Evolutionary conservation across 2,113 vertebrate species (phyloP), one percentile per base, ranked within the genome.

Genomic region (Nerophis ophidion): DNA sequence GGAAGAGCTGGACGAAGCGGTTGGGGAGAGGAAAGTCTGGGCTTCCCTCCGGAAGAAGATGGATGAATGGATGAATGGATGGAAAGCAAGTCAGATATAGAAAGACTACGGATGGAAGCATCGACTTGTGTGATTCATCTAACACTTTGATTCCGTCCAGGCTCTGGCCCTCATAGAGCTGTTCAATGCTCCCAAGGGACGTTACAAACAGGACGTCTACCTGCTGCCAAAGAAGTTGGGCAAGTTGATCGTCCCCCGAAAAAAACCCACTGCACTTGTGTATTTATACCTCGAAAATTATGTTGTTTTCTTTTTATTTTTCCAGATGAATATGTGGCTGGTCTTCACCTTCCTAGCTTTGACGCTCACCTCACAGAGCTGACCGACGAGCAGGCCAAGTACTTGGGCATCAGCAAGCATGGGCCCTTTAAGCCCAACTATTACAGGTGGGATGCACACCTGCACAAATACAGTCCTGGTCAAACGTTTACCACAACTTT

Each of bases 141-240:
- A 26, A 26, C 26, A 4, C 26, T 26, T 26, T 26, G 26, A 13
- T 45, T 12, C 8, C 6, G 11, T 71, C 63, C 78, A 86, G 85
- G 83, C 74, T 3, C 64, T 87, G 72, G 85, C 83, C 44, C 77
- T 87, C 77, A 95, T 97, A 80, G 94, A 98, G 83, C 90, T 98
- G 14, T 95, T 92, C 85, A 94, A 94, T 8, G 93, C 95, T 47
- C 93, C 94, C 0, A 91, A 95, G 48, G 94, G 93, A 48, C 91
- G 92, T 63, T 98, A 97, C 88, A 95, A 95, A 71, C 91, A 95
- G 60, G 94, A 94, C 10, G 91, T 98, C 54, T 98, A 97, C 79
- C 77, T 96, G 80, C 84, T 96, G 83, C 94, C 95, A 7, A 98
- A 96, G 85, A 98, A 96, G 81, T 95, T 96, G 91, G 95, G 95